Percentiles rank a stretch among this genome's conserved stretches.
Evolutionary conservation across 2,113 vertebrate genomes (phyloP).

Genomic region (Perca schrenkii): DNA sequence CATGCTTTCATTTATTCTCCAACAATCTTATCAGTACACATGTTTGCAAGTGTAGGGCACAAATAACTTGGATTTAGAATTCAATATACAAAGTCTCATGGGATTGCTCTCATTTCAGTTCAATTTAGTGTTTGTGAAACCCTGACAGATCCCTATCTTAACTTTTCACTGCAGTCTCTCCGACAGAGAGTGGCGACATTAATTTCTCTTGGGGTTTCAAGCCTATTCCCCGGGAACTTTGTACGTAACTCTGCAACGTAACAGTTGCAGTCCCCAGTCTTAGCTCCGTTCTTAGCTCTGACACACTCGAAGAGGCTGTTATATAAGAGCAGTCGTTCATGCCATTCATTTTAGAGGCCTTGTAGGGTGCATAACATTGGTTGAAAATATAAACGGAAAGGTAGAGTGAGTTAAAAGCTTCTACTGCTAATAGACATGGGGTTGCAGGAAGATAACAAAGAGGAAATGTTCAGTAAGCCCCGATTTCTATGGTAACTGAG

Average conservation of each 20-base stretch:
- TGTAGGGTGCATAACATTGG: constrained; percentile 30
- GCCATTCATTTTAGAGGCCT: constrained; percentile 47
- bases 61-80: constrained; percentile 51
- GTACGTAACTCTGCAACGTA: constrained; percentile 52
- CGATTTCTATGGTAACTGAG: constrained; percentile 1
- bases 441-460: constrained; percentile 5
- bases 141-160: constrained; percentile 33
- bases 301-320: constrained; percentile 65
- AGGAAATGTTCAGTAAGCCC: constrained; percentile 8
- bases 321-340: constrained; percentile 54
- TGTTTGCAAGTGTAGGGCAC: constrained; percentile 21
- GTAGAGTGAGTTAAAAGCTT: constrained; percentile 22
- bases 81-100: constrained; percentile 24
- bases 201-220: constrained; percentile 44
- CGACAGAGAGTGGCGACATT: neutral
- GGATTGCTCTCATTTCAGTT: constrained; percentile 45
- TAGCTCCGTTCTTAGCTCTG: constrained; percentile 40
- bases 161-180: constrained; percentile 45
- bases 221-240: constrained; percentile 62
- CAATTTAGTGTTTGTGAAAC: constrained; percentile 39
- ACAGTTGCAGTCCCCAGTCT: constrained; percentile 40
- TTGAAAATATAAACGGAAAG: constrained; percentile 31
- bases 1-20: constrained; percentile 17
- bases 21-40: constrained; percentile 42
- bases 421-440: neutral